Conservation (phyloP, 2,888 invertebrate genomes). For the Phalera bucephala region DNA sequence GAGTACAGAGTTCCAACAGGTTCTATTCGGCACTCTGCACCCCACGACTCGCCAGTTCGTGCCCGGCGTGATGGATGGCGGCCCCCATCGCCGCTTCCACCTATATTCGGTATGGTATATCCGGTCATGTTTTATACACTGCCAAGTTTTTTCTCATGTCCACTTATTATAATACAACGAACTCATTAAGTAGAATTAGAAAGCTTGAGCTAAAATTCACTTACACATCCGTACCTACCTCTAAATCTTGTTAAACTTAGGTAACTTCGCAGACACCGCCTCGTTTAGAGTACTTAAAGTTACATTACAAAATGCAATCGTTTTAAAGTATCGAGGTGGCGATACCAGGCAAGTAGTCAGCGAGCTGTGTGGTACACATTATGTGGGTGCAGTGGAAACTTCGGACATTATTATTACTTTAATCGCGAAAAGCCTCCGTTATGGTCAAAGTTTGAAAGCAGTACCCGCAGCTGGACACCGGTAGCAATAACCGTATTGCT, state of each 20-base stretch:
- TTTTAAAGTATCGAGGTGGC: slow-evolving; percentile 2
- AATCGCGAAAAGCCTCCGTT: too few species aligned
- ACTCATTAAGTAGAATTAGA: background rate
- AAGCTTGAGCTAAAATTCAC: background rate
- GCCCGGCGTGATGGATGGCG: too few species aligned
- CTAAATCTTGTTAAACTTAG: too few species aligned
- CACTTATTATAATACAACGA: background rate
- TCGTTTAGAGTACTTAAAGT: too few species aligned
- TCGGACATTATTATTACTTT: slow-evolving; percentile 65
- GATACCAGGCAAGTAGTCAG: too few species aligned
- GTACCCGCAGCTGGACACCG: slow-evolving; percentile 41
- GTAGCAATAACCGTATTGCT: too few species aligned
- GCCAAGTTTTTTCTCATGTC: background rate
- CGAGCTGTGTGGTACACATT: slow-evolving; percentile 6
- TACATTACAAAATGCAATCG: slow-evolving; percentile 15
- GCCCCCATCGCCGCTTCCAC: too few species aligned
- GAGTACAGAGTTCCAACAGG: too few species aligned
- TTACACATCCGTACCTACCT: background rate
- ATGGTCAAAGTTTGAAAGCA: too few species aligned
- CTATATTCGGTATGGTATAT: too few species aligned
- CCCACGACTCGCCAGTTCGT: too few species aligned
- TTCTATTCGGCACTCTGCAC: too few species aligned
- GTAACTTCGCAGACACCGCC: slow-evolving; percentile 2
- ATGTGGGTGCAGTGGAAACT: slow-evolving; percentile 39
- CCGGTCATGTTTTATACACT: background rate